Base-by-base conservation (phyloP, 2,888 invertebrate genomes). In the Tachystola acroxantha region DNA sequence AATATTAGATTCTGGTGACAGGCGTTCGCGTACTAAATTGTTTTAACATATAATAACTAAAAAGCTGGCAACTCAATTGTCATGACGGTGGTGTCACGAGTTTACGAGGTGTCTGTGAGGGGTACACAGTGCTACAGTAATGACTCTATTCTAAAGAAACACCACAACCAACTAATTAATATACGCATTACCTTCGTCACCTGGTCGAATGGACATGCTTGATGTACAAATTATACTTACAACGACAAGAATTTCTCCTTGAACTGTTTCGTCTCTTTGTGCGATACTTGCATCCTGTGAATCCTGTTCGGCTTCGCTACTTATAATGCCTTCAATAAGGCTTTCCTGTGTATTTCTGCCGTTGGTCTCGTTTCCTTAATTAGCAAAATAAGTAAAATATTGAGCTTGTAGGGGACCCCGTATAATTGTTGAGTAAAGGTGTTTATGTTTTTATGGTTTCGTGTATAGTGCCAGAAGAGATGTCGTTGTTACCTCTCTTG, bases 381-480 rank as follows among this genome's bases (percentile, higher is more conserved):
- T 81, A 76, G 81, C 80, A 86, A 86, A 85, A 86, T 77, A 85
- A 85, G 69, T 57, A 80, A 80, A 77, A 84, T 81, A 66, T 80
- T 84, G 77, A 81, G 78, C 81, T 82, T 75, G 70, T 76, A 66
- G 72, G 80, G 82, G 84, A 85, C 84, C 85, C 82, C 63, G 64
- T 57, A 55, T 65, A 64, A 65, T 61, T 72, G 63, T 60, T 71
- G 64, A 61, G 61, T 66, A 64, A 56, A 59, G 62, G 60, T 55
- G 56, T 62, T 64, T 77, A 75, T 58, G 61, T 71, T 73, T 76
- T 71, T 53, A 77, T 74, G 57, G 67, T 72, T 73, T 80, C 76
- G 60, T 74, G 78, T 68, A 68, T 66, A 54, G 74, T 73, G 69
- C 82, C 81, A 70, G 81, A 73, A 76, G 82, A 75, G 70, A 78